These are phyloP conservation scores for Mizuhopecten yessoensis DNA, from an alignment of 1,140 invertebrate species.

Conservation along the genomic window DNA sequence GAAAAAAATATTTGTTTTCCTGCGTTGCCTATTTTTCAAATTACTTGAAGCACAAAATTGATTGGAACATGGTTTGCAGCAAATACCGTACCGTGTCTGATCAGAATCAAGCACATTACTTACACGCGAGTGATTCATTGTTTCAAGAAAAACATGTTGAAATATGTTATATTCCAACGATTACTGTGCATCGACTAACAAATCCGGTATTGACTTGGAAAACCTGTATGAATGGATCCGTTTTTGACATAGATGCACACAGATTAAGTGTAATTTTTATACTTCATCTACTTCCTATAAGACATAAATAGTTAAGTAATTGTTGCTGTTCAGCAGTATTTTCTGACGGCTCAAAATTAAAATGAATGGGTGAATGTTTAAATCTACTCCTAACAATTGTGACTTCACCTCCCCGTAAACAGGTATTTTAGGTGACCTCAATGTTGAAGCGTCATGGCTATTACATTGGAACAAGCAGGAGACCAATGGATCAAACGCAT, in stretches of 20 bases:
- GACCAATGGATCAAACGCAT: no score
- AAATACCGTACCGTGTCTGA: not conserved
- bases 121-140: not conserved
- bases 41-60: slow-evolving; percentile 34
- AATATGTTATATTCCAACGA: slow-evolving; percentile 37
- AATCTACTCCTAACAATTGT: no score
- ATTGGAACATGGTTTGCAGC: slow-evolving; percentile 25
- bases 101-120: not conserved
- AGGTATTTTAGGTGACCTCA: not conserved
- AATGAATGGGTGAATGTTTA: no score
- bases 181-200: not conserved
- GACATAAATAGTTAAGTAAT: not conserved
- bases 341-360: not conserved
- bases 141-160: slow-evolving; percentile 18
- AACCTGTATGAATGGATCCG: not conserved
- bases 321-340: not conserved
- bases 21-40: not conserved
- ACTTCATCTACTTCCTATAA: not conserved
- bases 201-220: not conserved
- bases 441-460: not conserved
- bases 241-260: slow-evolving; percentile 38
- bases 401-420: no score
- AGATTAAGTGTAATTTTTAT: not conserved
- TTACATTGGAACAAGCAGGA: slow-evolving; percentile 30
- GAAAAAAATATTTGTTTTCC: not conserved